phyloP scores from a whole-genome alignment of 2,888 invertebrate species.

The Drosophila anomalata region DNA sequence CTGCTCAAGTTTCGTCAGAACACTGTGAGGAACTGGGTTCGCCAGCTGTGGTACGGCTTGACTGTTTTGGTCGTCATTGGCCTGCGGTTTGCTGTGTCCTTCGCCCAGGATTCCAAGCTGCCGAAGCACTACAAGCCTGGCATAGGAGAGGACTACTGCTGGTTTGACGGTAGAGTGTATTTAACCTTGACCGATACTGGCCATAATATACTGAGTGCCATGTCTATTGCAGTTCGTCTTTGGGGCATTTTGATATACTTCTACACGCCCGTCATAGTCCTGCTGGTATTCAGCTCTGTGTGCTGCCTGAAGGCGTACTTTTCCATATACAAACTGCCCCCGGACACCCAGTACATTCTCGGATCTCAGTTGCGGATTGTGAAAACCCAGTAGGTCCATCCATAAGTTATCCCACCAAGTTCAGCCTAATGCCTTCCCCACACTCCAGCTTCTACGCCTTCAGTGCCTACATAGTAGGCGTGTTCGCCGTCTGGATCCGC shows the following conservation, averaged over 20 bases:
- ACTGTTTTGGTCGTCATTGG: constrained; percentile 57
- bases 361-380: constrained; percentile 69
- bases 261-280: constrained; percentile 67
- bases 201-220: no score
- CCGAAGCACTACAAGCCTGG: constrained; percentile 71
- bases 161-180: constrained; percentile 70
- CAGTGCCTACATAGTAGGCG: constrained; percentile 67
- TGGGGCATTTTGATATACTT: constrained; percentile 78
- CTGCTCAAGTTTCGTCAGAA: constrained; percentile 66
- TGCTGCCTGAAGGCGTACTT: constrained; percentile 70
- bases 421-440: neutral
- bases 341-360: constrained; percentile 60
- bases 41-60: constrained; percentile 56
- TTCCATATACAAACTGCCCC: constrained; percentile 62
- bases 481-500: constrained; percentile 73
- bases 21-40: constrained; percentile 65
- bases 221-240: constrained; percentile 64
- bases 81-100: constrained; percentile 65
- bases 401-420: neutral
- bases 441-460: constrained; percentile 69
- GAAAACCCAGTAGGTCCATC: constrained; percentile 67
- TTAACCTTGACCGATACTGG: no score
- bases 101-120: constrained; percentile 72
- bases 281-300: constrained; percentile 63
- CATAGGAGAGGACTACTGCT: constrained; percentile 78